Base-by-base conservation (phyloP, 1,140 invertebrate species). In the Gonioctena quinquepunctata region DNA sequence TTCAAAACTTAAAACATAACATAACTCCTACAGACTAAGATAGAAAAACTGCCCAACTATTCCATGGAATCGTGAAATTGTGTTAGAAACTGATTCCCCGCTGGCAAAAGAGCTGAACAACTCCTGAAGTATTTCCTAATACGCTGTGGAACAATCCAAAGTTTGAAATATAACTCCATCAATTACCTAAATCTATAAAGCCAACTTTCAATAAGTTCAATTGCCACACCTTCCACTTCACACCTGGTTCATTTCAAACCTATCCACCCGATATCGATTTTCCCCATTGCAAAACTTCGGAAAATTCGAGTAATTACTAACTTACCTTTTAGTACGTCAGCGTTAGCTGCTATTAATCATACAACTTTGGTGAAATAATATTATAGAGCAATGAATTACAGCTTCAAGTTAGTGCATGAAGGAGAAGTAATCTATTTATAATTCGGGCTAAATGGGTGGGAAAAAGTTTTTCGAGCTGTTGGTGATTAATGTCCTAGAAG, bases 301-400 rank as follows among this genome's bases (percentile, higher is more conserved):
- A 60, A 60, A 60, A 60, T 60, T 23, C 25, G 13, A 60, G 57
- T 60, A 60, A 60, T 60, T 60, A 60, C 57, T 23, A 60, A 60
- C 57, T 60, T 60, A 60, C 57, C 57, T 60, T 60, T 60, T 60
- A 60, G 57, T 26, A 60, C 57, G 57, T 60, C 57, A 60, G 57
- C 26, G 22, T 28, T 60, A 28, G 57, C 22, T 13, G n/a, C 26
- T 60, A 60, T 60, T 60, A 60, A 60, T 60, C 57, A 60, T 60
- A 60, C 26, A 60, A 60, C 57, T 60, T 60, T 28, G 57, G 2
- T 60, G 16, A 28, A 60, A 60, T 28, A 60, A 60, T 23, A 23
- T 60, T 18, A 28, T 22, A 23, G 25, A 23, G 18, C 57, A 26
- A 60, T 60, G 57, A 60, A 60, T 60, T 18, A 60, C 57, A 60